Evolutionary conservation across 2,113 vertebrate genomes (phyloP).

Genomic region (Mohoua ochrocephala): DNA sequence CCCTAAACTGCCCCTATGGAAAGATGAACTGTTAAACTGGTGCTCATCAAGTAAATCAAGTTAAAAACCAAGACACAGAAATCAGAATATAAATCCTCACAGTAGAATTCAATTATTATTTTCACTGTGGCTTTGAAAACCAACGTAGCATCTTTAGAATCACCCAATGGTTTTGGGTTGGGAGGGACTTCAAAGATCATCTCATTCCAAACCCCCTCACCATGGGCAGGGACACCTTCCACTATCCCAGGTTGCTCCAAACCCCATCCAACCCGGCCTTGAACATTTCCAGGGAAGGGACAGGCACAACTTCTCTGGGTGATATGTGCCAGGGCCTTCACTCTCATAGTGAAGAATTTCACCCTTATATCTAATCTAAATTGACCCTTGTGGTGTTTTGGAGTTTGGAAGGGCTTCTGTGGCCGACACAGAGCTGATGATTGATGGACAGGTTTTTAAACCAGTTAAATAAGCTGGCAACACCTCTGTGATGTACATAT

Average conservation of each 20-base stretch:
- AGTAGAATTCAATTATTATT: not conserved
- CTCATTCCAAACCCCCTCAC: fast-evolving
- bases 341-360: not conserved
- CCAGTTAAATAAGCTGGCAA: too few relatives aligned
- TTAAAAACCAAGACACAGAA: not conserved
- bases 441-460: too few relatives aligned
- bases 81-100: not conserved
- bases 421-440: too few relatives aligned
- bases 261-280: not conserved
- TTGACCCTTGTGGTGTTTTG: too few relatives aligned
- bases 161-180: not conserved
- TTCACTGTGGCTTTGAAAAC: not conserved
- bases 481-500: too few relatives aligned
- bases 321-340: not conserved
- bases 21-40: not conserved
- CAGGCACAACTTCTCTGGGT: not conserved
- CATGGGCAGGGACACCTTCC: not conserved
- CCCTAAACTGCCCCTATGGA: not conserved
- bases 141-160: not conserved
- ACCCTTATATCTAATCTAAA: too few relatives aligned
- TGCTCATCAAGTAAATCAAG: not conserved
- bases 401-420: too few relatives aligned
- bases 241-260: not conserved
- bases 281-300: not conserved
- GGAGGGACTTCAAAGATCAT: not conserved